A percentile compares a stretch with the other conserved stretches of the same genome.
Conservation (phyloP, 1,140 invertebrate species). For the Drosophila funebris region DNA sequence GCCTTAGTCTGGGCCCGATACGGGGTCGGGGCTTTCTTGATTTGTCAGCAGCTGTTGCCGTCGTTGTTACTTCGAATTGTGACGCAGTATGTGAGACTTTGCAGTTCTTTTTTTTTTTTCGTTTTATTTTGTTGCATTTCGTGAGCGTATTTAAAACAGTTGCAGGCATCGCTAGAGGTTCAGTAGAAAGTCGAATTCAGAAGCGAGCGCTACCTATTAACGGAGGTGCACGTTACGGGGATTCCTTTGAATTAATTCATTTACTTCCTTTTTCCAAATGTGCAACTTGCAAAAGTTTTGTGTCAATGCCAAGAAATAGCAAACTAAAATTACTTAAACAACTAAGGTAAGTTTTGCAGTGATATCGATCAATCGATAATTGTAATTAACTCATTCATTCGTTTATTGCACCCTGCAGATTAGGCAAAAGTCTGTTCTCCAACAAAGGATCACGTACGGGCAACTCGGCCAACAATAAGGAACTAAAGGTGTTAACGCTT, state of each 20-base stretch:
- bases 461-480: constrained; percentile 89
- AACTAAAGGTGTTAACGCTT: constrained; percentile 89
- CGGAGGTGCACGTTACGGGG: not conserved
- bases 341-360: constrained; percentile 47
- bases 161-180: constrained; percentile 48
- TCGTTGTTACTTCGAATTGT: constrained; percentile 27
- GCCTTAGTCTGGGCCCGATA: constrained; percentile 8
- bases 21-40: constrained; percentile 41
- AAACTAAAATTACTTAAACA: constrained; percentile 68
- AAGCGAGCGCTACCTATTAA: constrained; percentile 50
- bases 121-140: constrained; percentile 15
- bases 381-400: too few species aligned
- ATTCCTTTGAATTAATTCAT: constrained; percentile 14
- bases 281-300: constrained; percentile 74
- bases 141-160: constrained; percentile 68
- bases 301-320: constrained; percentile 82
- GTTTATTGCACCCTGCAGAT: constrained; percentile 81
- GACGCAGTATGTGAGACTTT: constrained; percentile 35
- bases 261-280: constrained; percentile 56
- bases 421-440: constrained; percentile 87
- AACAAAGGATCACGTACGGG: constrained; percentile 88
- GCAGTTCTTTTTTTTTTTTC: constrained; percentile 14
- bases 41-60: constrained; percentile 29
- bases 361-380: not conserved
- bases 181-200: constrained; percentile 71